Evolutionary conservation across 2,797 vertebrate genomes (phyloP), one percentile per base, ranked within the genome.

Genomic region (Sebastes steindachneri): DNA sequence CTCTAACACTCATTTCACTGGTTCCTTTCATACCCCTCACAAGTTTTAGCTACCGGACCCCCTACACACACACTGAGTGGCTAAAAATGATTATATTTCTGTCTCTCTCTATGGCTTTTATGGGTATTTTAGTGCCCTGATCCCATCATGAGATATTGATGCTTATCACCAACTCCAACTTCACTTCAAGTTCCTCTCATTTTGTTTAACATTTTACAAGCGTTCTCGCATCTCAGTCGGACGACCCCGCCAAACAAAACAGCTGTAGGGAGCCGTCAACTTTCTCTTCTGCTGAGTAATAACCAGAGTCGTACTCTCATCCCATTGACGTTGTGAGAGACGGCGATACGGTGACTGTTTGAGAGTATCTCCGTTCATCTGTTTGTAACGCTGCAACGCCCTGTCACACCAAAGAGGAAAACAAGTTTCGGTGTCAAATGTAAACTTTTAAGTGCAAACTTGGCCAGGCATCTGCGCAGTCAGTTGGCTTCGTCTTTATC

Each of bases 211-310:
- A 54, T 14, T 54, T 74, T 17, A 55, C 25, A 29, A 35, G 31
- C 9, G 0, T 21, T 66, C 9, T 23, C 25, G 2, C 65, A 57
- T 70, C 62, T 84, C 60, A 26, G 15, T 37, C 59, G 64, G 28
- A 70, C 70, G 45, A 66, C 3, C 48, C 14, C 9, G 0, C 23
- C 51, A 69, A 76, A 37, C 63, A 23, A 26, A 73, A 69, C 77
- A 37, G 78, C 83, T 73, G 75, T 29, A 53, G 37, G 29, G 23
- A 70, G 73, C 31, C 2, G 29, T 79, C 84, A 59, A 79, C 85
- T 90, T 92, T 91, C 86, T 87, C 83, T 70, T 72, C 63, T 64
- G 72, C 48, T 58, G 89, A 93, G 63, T 89, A 87, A 90, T 76
- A 91, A 10, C 8, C 14, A 87, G 62, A 92, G 86, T 82, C 63